Base-by-base conservation (phyloP, 2,113 vertebrate species). In the Polypterus bichir region DNA sequence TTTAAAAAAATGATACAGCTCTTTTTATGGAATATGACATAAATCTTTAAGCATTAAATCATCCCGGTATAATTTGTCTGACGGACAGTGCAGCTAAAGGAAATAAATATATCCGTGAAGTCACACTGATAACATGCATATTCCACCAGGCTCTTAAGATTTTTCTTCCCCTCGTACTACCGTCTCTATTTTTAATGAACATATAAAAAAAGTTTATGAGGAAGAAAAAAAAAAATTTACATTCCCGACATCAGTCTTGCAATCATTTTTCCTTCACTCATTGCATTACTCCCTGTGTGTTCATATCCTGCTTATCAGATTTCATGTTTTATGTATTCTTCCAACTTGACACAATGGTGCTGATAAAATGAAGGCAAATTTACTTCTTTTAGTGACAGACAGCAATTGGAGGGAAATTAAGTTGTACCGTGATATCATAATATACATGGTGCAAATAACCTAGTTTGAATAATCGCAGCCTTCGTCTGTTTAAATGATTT, bases 401-500 rank as follows among this genome's bases (percentile, higher is more conserved):
- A 88, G 91, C 86, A 87, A 89, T 91, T 91, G 85, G 84, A 88
- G 85, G 79, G 89, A 91, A 92, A 98, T 98, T 83, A 96, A 96
- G 92, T 91, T 91, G 91, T 92, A 88, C 81, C 76, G 73, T 79
- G 79, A 84, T 83, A 86, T 84, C 81, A 79, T 87, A 88, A 88
- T 81, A 86, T 81, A 83, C 81, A 88, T 84, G 73, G 84, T 78
- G 86, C 89, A 92, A 94, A 94, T 91, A 93, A 86, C 89, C 88
- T 86, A 81, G 87, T 91, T 89, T 91, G 89, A 93, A 92, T 94
- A 93, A 95, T 93, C 91, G 86, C 88, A 81, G 82, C 78, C 86
- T 87, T 85, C 89, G 92, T 91, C 92, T 91, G 89, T 91, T 94
- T 93, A 92, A 94, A 97, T 93, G 81, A 93, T 87, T 89, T 88